These are phyloP conservation scores for Drosophila punjabiensis DNA, from an alignment of 1,140 invertebrate genomes.

Conservation along the genomic window DNA sequence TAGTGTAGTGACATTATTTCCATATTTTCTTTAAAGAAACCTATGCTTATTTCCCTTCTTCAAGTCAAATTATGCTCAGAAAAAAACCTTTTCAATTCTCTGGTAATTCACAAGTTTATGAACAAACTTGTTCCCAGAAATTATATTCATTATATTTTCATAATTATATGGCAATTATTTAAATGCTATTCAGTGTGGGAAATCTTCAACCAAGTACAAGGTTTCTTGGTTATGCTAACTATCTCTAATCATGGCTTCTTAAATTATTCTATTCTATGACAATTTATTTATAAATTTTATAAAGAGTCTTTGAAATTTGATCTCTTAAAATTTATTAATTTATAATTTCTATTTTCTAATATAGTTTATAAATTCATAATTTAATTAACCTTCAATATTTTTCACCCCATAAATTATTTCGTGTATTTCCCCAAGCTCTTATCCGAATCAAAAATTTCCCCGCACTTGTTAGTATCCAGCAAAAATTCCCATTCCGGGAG, in stretches of 20 bases:
- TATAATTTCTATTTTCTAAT: background rate
- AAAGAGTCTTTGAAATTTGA: too few relatives aligned
- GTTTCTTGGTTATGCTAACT: too few relatives aligned
- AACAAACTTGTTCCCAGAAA: background rate
- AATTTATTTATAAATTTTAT: background rate
- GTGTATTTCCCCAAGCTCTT: background rate
- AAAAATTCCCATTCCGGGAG: background rate
- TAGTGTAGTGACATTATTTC: background rate
- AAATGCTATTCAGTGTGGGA: background rate
- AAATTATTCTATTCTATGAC: background rate
- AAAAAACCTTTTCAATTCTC: background rate
- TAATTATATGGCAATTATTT: slow-evolving; percentile 9
- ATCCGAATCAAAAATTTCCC: background rate
- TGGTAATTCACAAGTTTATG: background rate
- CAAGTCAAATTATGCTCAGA: background rate
- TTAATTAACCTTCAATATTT: background rate
- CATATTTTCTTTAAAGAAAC: background rate
- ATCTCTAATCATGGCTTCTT: background rate
- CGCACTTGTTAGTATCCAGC: background rate
- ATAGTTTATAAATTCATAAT: background rate
- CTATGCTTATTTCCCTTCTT: background rate
- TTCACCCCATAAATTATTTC: background rate
- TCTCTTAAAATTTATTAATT: background rate
- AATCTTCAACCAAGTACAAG: background rate
- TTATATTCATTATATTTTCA: slow-evolving; percentile 1